Evolutionary conservation across 2,888 invertebrate species (phyloP).

Genomic region (Acanthosepion lycidas): DNA sequence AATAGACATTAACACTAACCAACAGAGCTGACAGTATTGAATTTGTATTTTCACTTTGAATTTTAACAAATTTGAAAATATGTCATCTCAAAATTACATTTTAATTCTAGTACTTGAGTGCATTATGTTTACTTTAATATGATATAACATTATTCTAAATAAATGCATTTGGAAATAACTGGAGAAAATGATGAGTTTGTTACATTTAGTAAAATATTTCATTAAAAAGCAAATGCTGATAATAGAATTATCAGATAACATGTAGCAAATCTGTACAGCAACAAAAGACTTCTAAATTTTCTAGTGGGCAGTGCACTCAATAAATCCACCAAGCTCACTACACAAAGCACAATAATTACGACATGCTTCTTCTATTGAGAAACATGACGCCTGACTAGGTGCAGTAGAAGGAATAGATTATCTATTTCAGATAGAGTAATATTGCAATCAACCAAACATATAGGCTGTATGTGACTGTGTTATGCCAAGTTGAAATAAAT

Average conservation of each 20-base stretch:
- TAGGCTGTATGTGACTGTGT: neutral
- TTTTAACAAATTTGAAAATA: neutral
- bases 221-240: neutral
- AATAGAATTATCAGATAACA: neutral
- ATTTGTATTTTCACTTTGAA: neutral
- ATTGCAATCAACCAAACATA: neutral
- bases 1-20: neutral
- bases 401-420: neutral
- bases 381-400: constrained; percentile 13
- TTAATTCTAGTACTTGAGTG: neutral
- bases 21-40: neutral
- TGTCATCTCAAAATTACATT: neutral
- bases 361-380: constrained; percentile 10
- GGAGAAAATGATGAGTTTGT: neutral
- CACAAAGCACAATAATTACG: constrained; percentile 9
- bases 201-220: neutral
- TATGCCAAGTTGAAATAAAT: neutral
- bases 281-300: neutral
- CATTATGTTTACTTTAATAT: neutral
- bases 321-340: constrained; percentile 22
- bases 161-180: constrained; percentile 14
- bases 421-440: neutral
- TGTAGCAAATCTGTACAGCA: constrained; percentile 8
- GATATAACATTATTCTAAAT: neutral
- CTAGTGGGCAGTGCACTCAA: constrained; percentile 24